Conservation (phyloP, 2,113 vertebrate species). For the Paradoxurus hermaphroditus region DNA sequence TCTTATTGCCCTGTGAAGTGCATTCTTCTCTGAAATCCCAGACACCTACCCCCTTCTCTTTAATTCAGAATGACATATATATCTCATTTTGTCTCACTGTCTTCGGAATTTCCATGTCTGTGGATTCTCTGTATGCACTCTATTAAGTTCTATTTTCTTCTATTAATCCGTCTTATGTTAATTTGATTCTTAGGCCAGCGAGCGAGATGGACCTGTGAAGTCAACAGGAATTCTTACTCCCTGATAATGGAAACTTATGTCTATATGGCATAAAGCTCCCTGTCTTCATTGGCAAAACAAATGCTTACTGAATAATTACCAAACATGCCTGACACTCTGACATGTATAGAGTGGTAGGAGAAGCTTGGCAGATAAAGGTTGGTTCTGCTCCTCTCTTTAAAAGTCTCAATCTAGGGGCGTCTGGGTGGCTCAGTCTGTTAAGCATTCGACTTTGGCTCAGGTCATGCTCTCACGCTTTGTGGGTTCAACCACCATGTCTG, state of each 20-base stretch:
- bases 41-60: neutral
- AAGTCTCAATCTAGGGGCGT: neutral
- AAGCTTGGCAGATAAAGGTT: neutral
- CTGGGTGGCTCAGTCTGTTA: no score
- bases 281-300: neutral
- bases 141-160: neutral
- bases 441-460: no score
- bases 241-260: neutral
- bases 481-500: no score
- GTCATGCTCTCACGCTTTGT: no score
- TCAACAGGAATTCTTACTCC: neutral
- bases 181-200: neutral
- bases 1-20: neutral
- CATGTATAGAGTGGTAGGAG: neutral
- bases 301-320: neutral
- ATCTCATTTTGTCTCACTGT: neutral
- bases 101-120: neutral
- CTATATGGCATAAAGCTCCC: rapidly evolving
- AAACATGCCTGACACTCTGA: neutral
- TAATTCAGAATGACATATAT: neutral
- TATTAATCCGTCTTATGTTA: neutral
- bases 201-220: neutral
- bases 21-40: neutral
- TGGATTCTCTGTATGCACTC: neutral
- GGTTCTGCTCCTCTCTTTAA: neutral